phyloP scores from a whole-genome alignment of 2,888 invertebrate genomes.

The Chymomyza procnemis region DNA sequence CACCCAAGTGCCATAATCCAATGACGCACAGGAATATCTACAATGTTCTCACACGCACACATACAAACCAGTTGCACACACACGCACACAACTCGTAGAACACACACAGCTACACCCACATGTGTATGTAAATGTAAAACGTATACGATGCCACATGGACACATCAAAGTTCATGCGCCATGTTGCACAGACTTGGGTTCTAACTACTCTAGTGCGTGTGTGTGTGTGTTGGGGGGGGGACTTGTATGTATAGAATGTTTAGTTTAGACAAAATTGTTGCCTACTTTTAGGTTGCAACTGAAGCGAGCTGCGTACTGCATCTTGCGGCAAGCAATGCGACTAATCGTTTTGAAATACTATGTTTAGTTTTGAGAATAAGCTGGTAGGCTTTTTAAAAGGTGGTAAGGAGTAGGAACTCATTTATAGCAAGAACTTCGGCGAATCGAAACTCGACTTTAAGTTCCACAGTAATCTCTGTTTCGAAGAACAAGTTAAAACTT shows the following conservation, averaged over 20 bases:
- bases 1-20: conserved; percentile 79
- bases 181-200: conserved; percentile 30
- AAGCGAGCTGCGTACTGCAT: neutral
- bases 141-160: conserved; percentile 74
- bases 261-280: neutral
- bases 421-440: too few relatives aligned
- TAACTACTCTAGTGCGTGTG: neutral
- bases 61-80: conserved; percentile 27
- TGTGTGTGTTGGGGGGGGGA: too few relatives aligned
- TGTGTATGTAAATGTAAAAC: conserved; percentile 59
- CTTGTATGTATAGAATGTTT: neutral
- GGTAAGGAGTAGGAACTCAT: too few relatives aligned
- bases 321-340: neutral
- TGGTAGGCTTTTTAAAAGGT: neutral
- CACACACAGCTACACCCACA: conserved; percentile 23
- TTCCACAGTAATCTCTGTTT: too few relatives aligned
- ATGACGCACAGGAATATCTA: conserved; percentile 76
- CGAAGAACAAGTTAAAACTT: too few relatives aligned
- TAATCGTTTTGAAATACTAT: neutral
- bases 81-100: conserved; percentile 38
- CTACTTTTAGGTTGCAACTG: neutral
- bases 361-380: neutral
- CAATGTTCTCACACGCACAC: conserved; percentile 33
- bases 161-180: conserved; percentile 77
- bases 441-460: too few relatives aligned